Percentiles rank a stretch among this genome's conserved stretches.
phyloP scores from a whole-genome alignment of 2,797 vertebrate genomes.

The Pelobates cultripes region DNA sequence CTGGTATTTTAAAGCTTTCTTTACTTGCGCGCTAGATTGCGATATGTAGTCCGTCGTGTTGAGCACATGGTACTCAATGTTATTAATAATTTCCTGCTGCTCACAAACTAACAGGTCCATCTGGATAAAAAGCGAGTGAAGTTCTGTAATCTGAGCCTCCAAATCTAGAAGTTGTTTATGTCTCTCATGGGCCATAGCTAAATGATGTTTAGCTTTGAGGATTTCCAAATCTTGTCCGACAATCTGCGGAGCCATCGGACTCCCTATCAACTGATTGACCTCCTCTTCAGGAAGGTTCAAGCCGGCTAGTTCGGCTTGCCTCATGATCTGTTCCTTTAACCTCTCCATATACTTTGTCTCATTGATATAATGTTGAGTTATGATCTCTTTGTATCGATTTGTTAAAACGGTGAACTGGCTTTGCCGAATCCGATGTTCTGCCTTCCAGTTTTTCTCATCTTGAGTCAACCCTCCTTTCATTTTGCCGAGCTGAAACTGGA shows the following conservation, averaged over 20 bases:
- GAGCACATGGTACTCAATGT: constrained; percentile 66
- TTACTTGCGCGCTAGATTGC: constrained; percentile 59
- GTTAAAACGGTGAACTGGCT: constrained; percentile 62
- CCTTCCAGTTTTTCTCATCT: constrained; percentile 35
- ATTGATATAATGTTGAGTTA: constrained; percentile 60
- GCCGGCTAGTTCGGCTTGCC: constrained; percentile 66
- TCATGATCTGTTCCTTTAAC: constrained; percentile 66
- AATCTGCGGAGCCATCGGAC: constrained; percentile 53
- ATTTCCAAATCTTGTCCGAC: constrained; percentile 66
- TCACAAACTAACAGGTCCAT: constrained; percentile 63
- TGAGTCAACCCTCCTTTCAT: constrained; percentile 48
- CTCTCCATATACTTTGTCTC: constrained; percentile 62
- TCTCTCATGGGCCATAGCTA: constrained; percentile 60
- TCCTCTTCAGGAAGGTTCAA: constrained; percentile 59
- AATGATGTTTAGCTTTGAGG: constrained; percentile 57
- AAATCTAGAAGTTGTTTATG: constrained; percentile 68
- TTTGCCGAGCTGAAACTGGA: constrained; percentile 58
- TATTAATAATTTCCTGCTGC: constrained; percentile 64
- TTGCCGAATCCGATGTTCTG: constrained; percentile 58
- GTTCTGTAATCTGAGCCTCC: constrained; percentile 65
- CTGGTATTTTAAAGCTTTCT: constrained; percentile 65
- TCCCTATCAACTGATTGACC: constrained; percentile 60
- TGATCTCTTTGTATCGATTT: constrained; percentile 52
- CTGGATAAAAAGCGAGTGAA: constrained; percentile 65
- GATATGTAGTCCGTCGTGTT: constrained; percentile 61